phyloP scores from a whole-genome alignment of 2,888 invertebrate species.

The Argyresthia albistria region DNA sequence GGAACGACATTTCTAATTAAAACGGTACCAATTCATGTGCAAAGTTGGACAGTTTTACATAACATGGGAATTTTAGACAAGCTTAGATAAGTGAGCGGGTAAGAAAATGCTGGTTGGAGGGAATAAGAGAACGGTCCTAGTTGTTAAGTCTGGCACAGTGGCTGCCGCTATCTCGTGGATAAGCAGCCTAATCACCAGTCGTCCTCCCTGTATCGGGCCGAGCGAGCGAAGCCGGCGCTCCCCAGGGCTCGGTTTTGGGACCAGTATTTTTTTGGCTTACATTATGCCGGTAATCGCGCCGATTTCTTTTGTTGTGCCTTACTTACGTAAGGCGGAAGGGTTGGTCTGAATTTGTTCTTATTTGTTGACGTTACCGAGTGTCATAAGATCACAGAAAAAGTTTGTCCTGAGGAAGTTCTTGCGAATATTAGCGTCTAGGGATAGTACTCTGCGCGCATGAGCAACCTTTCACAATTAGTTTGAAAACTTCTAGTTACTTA shows the following conservation, averaged over 20 bases:
- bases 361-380: background rate
- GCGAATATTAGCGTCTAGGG: background rate
- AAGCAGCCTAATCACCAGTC: constrained; percentile 72
- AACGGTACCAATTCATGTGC: constrained; percentile 25
- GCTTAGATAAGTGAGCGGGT: constrained; percentile 63
- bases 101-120: constrained; percentile 64
- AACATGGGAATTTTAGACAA: constrained; percentile 60
- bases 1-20: background rate
- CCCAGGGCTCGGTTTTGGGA: constrained; percentile 67
- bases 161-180: constrained; percentile 70
- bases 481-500: background rate
- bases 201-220: constrained; percentile 69
- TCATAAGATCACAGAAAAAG: background rate
- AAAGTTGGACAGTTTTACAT: constrained; percentile 43
- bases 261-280: constrained; percentile 70
- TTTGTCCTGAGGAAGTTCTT: background rate
- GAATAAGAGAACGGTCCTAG: constrained; percentile 71
- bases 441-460: background rate
- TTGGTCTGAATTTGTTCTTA: background rate
- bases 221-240: constrained; percentile 48
- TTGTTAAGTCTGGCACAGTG: constrained; percentile 73
- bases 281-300: constrained; percentile 67
- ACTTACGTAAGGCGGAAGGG: constrained; percentile 33
- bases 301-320: constrained; percentile 64
- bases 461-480: background rate